Evolutionary conservation across 2,797 vertebrate genomes (phyloP), one percentile per base, ranked within the genome.

Genomic region (Leuciscus waleckii): DNA sequence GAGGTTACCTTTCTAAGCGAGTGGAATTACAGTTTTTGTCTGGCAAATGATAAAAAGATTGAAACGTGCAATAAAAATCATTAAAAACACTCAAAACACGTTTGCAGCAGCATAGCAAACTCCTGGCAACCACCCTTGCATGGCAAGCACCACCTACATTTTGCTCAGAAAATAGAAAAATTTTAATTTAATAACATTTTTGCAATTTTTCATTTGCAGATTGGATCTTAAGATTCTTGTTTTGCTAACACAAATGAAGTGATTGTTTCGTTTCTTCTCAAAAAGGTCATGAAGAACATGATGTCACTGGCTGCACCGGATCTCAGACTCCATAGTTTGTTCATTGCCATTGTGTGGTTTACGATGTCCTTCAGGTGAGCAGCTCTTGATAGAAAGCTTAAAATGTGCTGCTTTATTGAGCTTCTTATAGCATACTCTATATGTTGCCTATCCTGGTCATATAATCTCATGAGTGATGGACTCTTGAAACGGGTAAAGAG

Each of bases 281-380:
- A 49, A 91, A 19, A 99, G 98, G 97, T 99, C 86, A 97, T 97
- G 96, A 96, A 97, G 86, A 99, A 98, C 0, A 90, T 98, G 26
- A 93, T 98, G 91, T 98, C 97, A 14, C 95, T 98, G 63, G 94
- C 97, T 54, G 95, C 96, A 88, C 96, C 97, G 5, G 97, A 98
- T 75, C 95, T 97, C 90, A 93, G 97, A 89, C 96, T 97, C 91
- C 96, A 97, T 77, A 97, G 97, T 0, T 92, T 99, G 84, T 95
- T 99, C 90, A 95, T 99, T 93, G 95, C 96, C 10, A 96, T 99
- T 61, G 95, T 99, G 89, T 99, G 98, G 98, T 98, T 99, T 93
- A 96, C 97, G 74, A 95, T 99, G 96, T 97, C 98, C 51, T 96
- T 99, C 95, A 98, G 98, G 98, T 99, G 94, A 89, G 76, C 23